phyloP scores from a whole-genome alignment of 2,888 invertebrate species.

The Bhutanitis thaidina region DNA sequence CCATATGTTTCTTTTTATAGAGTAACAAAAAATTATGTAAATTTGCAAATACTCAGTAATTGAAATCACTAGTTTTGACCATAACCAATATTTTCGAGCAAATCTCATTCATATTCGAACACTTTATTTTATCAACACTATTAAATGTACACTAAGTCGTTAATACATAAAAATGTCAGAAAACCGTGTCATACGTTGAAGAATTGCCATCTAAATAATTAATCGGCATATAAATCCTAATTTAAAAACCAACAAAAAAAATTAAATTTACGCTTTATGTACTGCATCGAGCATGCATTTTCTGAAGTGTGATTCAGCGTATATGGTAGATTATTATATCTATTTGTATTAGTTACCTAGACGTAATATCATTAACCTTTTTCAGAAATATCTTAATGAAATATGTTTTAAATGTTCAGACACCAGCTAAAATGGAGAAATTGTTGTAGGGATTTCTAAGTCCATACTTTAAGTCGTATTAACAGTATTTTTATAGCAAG shows the following conservation, averaged over 20 bases:
- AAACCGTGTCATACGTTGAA: conserved; percentile 3
- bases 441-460: not conserved
- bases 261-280: conserved; percentile 1
- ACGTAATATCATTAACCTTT: not conserved
- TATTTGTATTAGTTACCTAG: not conserved
- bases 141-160: conserved; percentile 1
- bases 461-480: not conserved
- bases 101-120: not conserved
- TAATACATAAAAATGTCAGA: conserved; percentile 2
- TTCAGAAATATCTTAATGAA: conserved; percentile 10
- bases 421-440: not conserved
- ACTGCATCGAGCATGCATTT: conserved; percentile 2
- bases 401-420: not conserved
- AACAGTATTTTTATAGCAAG: too few relatives aligned
- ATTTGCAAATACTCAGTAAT: too few relatives aligned
- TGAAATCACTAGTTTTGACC: too few relatives aligned
- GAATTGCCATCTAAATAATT: conserved; percentile 10
- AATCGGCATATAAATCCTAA: conserved; percentile 13
- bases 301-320: not conserved
- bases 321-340: conserved; percentile 12
- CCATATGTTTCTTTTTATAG: too few relatives aligned
- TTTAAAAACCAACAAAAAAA: conserved; percentile 9
- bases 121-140: conserved; percentile 1
- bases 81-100: too few relatives aligned
- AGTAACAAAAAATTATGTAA: too few relatives aligned